Evolutionary conservation across 2,888 invertebrate genomes (phyloP), one percentile per base, ranked within the genome.

Genomic region (Tetragnatha montana): DNA sequence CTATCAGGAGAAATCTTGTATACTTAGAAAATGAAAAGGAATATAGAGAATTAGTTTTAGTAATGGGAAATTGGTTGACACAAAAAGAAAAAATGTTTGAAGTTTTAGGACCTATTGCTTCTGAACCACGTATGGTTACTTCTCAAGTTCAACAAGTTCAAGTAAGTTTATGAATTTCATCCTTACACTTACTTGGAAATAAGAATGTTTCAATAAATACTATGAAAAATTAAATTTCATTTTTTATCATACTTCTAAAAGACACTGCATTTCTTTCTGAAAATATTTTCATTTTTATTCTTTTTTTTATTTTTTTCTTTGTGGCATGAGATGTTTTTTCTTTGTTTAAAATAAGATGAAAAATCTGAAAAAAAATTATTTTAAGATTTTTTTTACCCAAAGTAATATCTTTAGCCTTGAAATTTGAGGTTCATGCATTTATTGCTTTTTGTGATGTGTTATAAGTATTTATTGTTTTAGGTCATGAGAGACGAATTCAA

Each of bases 31-130:
- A 98, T 93, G 95, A 98, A 93, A 97, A 97, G 92, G 97, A 98
- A 93, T 97, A 98, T 95, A 96, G 97, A 92, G 98, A 98, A 93
- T 96, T 96, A 0, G 96, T 97, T 93, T 96, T 96, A 93, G 96
- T 96, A 91, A 94, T 99, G 87, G 95, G 96, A 8, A 96, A 96
- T 87, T 99, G 99, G 98, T 94, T 99, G 75, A 95, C 95, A 50
- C 96, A 97, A 92, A 99, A 99, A 94, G 98, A 98, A 92, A 96
- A 97, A 92, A 98, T 99, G 98, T 95, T 99, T 94, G 96, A 96
- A 0, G 98, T 98, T 0, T 94, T 99, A 0, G 99, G 99, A 19
- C 98, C 98, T 0, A 98, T 99, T 92, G 98, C 98, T 0, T 97
- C 98, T 0, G 99, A 99, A 94, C 97, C 98, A 0, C 95, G 98